Conservation (phyloP, 1,140 invertebrate genomes). For the Gryon sp. region DNA sequence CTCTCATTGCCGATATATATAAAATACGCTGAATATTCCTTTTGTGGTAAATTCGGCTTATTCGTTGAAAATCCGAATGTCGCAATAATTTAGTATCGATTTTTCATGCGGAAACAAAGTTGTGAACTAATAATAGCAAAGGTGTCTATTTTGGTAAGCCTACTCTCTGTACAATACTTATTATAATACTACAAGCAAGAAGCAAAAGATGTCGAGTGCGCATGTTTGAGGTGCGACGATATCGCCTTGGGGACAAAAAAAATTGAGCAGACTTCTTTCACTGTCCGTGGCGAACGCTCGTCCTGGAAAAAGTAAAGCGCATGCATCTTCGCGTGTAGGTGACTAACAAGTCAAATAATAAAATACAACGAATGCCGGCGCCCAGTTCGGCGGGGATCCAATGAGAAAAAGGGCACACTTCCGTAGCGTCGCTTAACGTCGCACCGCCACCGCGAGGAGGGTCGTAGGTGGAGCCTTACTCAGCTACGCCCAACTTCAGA, state of each 20-base stretch:
- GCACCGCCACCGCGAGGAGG: conserved; percentile 55
- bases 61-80: background rate
- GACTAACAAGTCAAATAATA: conserved; percentile 67
- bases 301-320: conserved; percentile 57
- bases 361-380: conserved; percentile 58
- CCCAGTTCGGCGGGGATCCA: conserved; percentile 61
- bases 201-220: conserved; percentile 17
- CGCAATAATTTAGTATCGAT: conserved; percentile 19
- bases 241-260: conserved; percentile 32
- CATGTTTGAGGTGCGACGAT: conserved; percentile 25
- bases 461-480: conserved; percentile 63
- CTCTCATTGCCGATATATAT: too few species aligned
- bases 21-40: too few species aligned
- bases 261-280: conserved; percentile 11
- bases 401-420: conserved; percentile 60
- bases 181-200: conserved; percentile 24
- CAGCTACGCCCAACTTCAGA: conserved; percentile 63
- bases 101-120: conserved; percentile 13
- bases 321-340: conserved; percentile 61
- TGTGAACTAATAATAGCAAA: conserved; percentile 30
- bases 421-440: conserved; percentile 56
- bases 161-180: conserved; percentile 5
- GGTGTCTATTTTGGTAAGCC: conserved; percentile 25
- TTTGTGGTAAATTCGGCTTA: conserved; percentile 6
- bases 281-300: conserved; percentile 9